Evolutionary conservation across 1,140 invertebrate genomes (phyloP), one percentile per base, ranked within the genome.

Genomic region (Adoxophyes honmai): DNA sequence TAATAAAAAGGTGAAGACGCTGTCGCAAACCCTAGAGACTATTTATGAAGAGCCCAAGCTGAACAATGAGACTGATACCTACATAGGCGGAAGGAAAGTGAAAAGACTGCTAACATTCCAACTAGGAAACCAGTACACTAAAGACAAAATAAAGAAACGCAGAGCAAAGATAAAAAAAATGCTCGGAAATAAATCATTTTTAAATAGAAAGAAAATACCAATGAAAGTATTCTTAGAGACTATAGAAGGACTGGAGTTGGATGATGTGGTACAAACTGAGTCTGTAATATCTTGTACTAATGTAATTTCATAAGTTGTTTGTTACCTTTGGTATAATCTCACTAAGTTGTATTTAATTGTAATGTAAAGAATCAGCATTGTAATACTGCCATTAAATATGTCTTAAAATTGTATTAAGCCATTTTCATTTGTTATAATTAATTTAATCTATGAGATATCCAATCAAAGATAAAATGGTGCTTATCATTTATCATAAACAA

Each of bases 91-190:
- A 7, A 73, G 83, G 57, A 88, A 88, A 74, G 64, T 88, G 8
- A 88, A 88, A 73, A 84, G 86, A 79, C 70, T 88, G 57, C 62
- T 86, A 51, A 86, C 83, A 78, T 88, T 88, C 66, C 83, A 81
- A 67, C 59, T 86, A 68, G 83, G 83, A 62, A 86, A 66, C 55
- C 76, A 86, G 51, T 88, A 86, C 54, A 84, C 83, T 16, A 86
- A 88, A 64, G 86, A 88, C 34, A 88, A 86, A 68, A 86, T 88
- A 16, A 86, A 81, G 60, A 86, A 79, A 58, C 77, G 86, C 28
- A 78, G 86, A 57, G 86, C 83, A 51, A 88, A 88, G 67, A 88
- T 86, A 11, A 86, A 88, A 57, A 88, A 86, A 57, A 61, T 88
- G 10, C 55, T 86, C 37, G 85, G 85, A 10, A 88, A 82, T 60